Percentiles rank a stretch among this genome's conserved stretches.
Evolutionary conservation across 2,888 invertebrate genomes (phyloP).

Genomic region (Tetranychus truncatus): DNA sequence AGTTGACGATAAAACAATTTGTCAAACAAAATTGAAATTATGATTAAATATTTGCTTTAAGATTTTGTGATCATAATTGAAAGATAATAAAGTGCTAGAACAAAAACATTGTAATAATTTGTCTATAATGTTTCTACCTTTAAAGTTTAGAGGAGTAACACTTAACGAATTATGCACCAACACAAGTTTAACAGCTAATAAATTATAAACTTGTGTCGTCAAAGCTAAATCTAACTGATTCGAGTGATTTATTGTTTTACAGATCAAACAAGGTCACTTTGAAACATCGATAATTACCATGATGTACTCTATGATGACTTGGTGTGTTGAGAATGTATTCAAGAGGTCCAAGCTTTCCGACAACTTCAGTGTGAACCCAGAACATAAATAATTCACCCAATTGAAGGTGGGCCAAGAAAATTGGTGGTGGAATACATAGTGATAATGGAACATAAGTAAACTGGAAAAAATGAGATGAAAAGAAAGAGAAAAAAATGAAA

Average conservation of each 20-base stretch:
- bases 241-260: neutral
- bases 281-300: slow-evolving; percentile 38
- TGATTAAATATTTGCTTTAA: no score
- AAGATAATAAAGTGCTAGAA: no score
- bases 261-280: neutral
- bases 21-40: no score
- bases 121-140: no score
- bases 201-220: no score
- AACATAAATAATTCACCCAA: slow-evolving; percentile 21
- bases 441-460: slow-evolving; percentile 19
- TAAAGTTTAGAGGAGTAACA: no score
- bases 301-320: slow-evolving; percentile 47
- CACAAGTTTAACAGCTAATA: no score
- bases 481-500: neutral
- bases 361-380: slow-evolving; percentile 28
- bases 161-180: no score
- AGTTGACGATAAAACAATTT: no score
- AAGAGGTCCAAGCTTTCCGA: slow-evolving; percentile 58
- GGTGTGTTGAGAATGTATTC: slow-evolving; percentile 74
- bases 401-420: slow-evolving; percentile 21
- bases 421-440: slow-evolving; percentile 17
- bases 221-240: neutral
- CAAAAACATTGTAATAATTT: no score
- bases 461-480: neutral
- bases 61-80: no score